Evolutionary conservation across 2,113 vertebrate species (phyloP).

Genomic region (Hippocampus abdominalis): DNA sequence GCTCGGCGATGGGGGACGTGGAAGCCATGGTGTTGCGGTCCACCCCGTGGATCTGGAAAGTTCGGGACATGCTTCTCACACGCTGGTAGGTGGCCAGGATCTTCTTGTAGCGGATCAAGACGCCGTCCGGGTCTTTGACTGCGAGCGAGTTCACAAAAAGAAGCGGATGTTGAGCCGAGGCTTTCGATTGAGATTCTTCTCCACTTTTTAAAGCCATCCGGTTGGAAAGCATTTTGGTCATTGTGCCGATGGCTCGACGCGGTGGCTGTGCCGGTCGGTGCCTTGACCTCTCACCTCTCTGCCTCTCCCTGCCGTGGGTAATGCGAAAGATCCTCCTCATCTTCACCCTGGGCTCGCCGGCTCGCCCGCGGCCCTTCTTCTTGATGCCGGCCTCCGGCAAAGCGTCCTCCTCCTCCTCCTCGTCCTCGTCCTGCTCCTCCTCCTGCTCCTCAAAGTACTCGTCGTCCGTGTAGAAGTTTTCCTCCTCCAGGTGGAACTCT

Average conservation of each 20-base stretch:
- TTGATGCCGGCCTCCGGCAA: constrained; percentile 44
- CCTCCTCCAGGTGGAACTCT: constrained; percentile 67
- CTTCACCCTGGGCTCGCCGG: constrained; percentile 69
- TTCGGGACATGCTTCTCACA: constrained; percentile 86
- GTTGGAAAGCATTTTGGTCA: not conserved
- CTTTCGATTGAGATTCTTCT: no score
- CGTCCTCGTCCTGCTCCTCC: constrained; percentile 64
- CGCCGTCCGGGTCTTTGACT: constrained; percentile 85
- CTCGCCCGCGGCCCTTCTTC: constrained; percentile 66
- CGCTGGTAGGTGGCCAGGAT: constrained; percentile 86
- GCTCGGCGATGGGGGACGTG: constrained; percentile 86
- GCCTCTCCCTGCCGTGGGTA: constrained; percentile 80
- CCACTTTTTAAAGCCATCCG: not conserved
- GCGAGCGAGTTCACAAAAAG: not conserved
- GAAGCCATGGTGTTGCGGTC: constrained; percentile 88
- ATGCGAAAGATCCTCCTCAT: constrained; percentile 79
- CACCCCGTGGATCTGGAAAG: constrained; percentile 84
- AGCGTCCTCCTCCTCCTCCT: constrained; percentile 61
- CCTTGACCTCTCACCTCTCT: constrained; percentile 68
- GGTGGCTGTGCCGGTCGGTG: no score
- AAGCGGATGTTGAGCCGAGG: no score
- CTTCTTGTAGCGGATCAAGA: constrained; percentile 86
- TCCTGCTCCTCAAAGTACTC: constrained; percentile 67
- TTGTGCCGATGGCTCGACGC: no score
- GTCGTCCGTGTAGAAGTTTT: constrained; percentile 69